A percentile compares a stretch with the other conserved stretches of the same genome.
Evolutionary conservation across 1,140 invertebrate species (phyloP).

Genomic region (Drosophila insularis): DNA sequence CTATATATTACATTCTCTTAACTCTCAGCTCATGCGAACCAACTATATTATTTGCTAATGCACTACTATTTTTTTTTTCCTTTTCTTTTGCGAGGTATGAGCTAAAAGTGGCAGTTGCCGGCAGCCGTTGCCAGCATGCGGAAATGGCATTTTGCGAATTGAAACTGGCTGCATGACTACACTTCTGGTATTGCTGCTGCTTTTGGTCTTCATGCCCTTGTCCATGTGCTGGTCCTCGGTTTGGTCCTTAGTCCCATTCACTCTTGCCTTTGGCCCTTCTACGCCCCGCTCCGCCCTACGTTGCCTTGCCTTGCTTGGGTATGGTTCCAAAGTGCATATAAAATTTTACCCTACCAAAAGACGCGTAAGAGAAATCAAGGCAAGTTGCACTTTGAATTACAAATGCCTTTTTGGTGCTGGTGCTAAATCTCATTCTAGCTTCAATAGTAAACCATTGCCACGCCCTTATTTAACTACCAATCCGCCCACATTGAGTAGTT

Average conservation of each 20-base stretch:
- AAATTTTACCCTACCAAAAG: conserved; percentile 29
- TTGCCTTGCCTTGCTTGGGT: neutral
- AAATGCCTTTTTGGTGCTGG: conserved; percentile 46
- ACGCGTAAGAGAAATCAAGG: conserved; percentile 59
- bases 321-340: conserved; percentile 25
- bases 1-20: neutral
- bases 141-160: conserved; percentile 67
- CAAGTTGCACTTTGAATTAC: conserved; percentile 71
- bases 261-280: neutral
- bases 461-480: neutral
- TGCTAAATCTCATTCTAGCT: conserved; percentile 36
- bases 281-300: neutral
- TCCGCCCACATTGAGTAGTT: neutral
- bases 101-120: conserved; percentile 25
- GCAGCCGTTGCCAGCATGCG: conserved; percentile 43
- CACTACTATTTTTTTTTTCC: no score
- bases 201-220: neutral
- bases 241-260: neutral
- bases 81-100: neutral
- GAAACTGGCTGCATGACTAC: conserved; percentile 56
- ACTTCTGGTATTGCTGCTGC: neutral
- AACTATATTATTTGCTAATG: neutral
- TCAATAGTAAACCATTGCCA: conserved; percentile 41
- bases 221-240: conserved; percentile 1
- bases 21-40: neutral